phyloP scores from a whole-genome alignment of 2,797 vertebrate genomes.

The Nyctibius grandis region DNA sequence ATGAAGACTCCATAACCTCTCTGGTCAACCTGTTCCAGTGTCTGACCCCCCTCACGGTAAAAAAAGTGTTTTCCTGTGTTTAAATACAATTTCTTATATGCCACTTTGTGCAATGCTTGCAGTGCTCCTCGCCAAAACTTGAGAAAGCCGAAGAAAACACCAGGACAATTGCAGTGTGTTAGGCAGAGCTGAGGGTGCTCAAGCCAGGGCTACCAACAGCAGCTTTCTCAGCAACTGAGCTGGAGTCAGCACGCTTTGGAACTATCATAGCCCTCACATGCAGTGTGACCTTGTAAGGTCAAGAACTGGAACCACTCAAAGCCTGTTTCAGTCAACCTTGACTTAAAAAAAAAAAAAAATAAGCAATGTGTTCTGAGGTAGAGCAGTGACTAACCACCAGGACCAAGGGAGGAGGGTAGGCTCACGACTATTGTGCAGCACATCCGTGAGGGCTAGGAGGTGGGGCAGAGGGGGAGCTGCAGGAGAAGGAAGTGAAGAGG shows the following conservation, averaged over 20 bases:
- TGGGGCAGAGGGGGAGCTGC: neutral
- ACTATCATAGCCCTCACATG: neutral
- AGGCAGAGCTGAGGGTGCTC: neutral
- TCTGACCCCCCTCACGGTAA: neutral
- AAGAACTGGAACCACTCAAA: neutral
- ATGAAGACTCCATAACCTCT: neutral
- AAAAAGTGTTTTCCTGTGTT: neutral
- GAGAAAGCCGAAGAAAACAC: neutral
- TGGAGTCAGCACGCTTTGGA: neutral
- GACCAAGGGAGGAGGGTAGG: neutral
- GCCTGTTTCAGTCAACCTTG: neutral
- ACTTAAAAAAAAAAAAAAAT: neutral
- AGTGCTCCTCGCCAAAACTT: neutral
- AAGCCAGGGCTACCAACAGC: neutral
- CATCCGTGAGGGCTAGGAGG: neutral
- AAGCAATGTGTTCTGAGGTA: neutral
- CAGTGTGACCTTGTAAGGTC: neutral
- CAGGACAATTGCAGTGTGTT: neutral
- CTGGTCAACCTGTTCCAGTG: neutral
- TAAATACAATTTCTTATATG: neutral
- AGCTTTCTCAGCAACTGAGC: neutral
- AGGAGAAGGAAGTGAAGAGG: neutral
- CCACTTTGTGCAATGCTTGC: neutral
- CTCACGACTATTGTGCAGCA: neutral
- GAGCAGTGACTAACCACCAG: constrained; percentile 9